These are phyloP conservation scores for Athripsodes cinereus DNA, from an alignment of 2,888 invertebrate genomes.

Conservation along the genomic window DNA sequence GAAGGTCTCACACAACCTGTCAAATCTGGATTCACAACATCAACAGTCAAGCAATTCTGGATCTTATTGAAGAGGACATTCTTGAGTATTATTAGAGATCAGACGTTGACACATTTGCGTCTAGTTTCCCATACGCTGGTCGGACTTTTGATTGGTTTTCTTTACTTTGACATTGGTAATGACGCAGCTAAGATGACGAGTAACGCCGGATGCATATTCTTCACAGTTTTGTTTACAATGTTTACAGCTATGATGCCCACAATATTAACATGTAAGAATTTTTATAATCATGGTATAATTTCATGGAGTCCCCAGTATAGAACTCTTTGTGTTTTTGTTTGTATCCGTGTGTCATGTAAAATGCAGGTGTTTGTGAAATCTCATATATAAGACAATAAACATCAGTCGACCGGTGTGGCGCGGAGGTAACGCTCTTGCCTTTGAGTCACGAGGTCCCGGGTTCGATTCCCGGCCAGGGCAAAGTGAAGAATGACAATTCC, in stretches of 20 bases:
- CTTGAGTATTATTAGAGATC: slow-evolving; percentile 74
- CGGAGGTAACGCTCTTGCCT: too few species aligned
- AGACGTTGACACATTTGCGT: slow-evolving; percentile 85
- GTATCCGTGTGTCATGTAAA: too few species aligned
- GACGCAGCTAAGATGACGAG: slow-evolving; percentile 92
- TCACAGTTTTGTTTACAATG: slow-evolving; percentile 93
- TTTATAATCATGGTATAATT: too few species aligned
- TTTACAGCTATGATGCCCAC: slow-evolving; percentile 99
- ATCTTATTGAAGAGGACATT: slow-evolving; percentile 81
- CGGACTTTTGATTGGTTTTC: slow-evolving; percentile 85
- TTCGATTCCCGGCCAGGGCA: too few species aligned
- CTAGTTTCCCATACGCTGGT: slow-evolving; percentile 82
- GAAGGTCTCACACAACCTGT: slow-evolving; percentile 64
- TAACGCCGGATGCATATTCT: slow-evolving; percentile 93
- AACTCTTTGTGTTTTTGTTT: too few species aligned
- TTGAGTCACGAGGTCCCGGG: too few species aligned
- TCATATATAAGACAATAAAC: too few species aligned
- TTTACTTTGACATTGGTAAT: slow-evolving; percentile 89
- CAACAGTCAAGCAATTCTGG: slow-evolving; percentile 78
- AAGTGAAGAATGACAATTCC: too few species aligned
- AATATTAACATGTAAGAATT: slow-evolving; percentile 87
- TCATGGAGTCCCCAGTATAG: too few species aligned
- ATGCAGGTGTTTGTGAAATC: too few species aligned
- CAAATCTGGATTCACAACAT: slow-evolving; percentile 73
- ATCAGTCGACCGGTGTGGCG: too few species aligned